A percentile compares a stretch with the other conserved stretches of the same genome.
Evolutionary conservation across 1,140 invertebrate species (phyloP).

Genomic region (Pachyrhynchus sulphureomaculatus): DNA sequence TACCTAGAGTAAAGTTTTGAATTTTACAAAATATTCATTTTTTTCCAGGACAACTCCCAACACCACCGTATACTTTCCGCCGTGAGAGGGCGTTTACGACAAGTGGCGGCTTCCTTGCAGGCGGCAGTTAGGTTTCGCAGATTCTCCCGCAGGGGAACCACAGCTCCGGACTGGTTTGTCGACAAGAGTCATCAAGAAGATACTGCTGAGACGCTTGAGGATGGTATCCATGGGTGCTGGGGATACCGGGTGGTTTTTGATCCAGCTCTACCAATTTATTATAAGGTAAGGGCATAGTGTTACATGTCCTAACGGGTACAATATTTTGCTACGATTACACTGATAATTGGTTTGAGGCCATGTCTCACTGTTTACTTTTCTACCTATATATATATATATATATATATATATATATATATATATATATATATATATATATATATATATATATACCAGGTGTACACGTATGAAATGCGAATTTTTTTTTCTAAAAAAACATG

Average conservation of each 20-base stretch:
- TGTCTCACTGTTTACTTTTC: too few relatives aligned
- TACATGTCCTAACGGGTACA: not conserved
- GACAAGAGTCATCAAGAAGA: conserved; percentile 57
- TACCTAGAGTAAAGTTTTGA: too few relatives aligned
- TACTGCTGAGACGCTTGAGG: conserved; percentile 38
- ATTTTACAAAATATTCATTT: too few relatives aligned
- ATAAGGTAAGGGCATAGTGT: conserved; percentile 53
- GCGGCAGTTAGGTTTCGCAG: conserved; percentile 49
- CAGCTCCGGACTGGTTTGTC: conserved; percentile 62
- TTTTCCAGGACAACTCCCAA: conserved; percentile 43
- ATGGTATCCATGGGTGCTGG: conserved; percentile 49
- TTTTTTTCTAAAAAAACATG: too few relatives aligned
- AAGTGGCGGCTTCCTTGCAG: conserved; percentile 46
- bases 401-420: too few relatives aligned
- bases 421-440: too few relatives aligned
- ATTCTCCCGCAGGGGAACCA: conserved; percentile 38
- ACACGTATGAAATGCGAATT: too few relatives aligned
- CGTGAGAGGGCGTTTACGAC: conserved; percentile 43
- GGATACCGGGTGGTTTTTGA: conserved; percentile 64
- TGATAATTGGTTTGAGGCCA: too few relatives aligned
- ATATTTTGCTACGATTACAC: too few relatives aligned
- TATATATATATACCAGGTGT: too few relatives aligned
- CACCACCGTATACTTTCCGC: conserved; percentile 41
- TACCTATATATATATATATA: too few relatives aligned
- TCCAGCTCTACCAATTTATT: conserved; percentile 62